Base-by-base conservation (phyloP, 1,140 invertebrate genomes). In the Yoshiicerus persimilis region DNA sequence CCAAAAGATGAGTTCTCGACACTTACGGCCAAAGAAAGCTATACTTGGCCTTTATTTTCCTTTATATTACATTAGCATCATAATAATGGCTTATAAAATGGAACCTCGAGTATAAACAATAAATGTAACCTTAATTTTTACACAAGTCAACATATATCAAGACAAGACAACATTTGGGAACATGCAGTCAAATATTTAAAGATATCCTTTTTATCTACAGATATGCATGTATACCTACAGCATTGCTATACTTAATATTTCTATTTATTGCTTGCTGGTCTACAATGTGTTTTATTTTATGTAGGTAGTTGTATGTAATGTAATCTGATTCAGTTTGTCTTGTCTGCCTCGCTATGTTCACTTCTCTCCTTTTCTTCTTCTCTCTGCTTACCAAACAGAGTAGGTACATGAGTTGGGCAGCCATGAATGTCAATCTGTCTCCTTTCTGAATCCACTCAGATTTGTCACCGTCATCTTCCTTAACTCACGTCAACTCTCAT, bases 371-470 rank as follows among this genome's bases (percentile, higher is more conserved):
- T 84, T 41, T 38, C 38, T 13, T n/a, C 39, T 41, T 38, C n/a
- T 23, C 38, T 27, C 38, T 39, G 32, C 77, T 39, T 23, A 84
- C 83, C 83, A 84, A 84, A 84, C 83, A 70, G 70, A 84, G 83
- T n/a, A n/a, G n/a, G n/a, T 36, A 87, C 85, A 86, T 32, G 66
- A 87, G 86, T 30, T 87, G 86, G 86, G 66, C 86, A 87, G 66
- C 86, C 86, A 39, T 87, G 86, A 87, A 75, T 87, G 86, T 87
- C 86, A 87, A 87, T 87, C 86, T 87, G 86, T 87, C 86, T 87
- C 39, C 86, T 39, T 87, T 77, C 86, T 77, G 5, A 80, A 87
- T 87, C 10, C 64, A 38, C 86, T 77, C 36, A 87, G 86, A 87
- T 87, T 87, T 87, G 86, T 87, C 86, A 87, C 86, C 86, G 64